Conservation (phyloP, 2,113 vertebrate genomes). For the Pseudopipra pipra region DNA sequence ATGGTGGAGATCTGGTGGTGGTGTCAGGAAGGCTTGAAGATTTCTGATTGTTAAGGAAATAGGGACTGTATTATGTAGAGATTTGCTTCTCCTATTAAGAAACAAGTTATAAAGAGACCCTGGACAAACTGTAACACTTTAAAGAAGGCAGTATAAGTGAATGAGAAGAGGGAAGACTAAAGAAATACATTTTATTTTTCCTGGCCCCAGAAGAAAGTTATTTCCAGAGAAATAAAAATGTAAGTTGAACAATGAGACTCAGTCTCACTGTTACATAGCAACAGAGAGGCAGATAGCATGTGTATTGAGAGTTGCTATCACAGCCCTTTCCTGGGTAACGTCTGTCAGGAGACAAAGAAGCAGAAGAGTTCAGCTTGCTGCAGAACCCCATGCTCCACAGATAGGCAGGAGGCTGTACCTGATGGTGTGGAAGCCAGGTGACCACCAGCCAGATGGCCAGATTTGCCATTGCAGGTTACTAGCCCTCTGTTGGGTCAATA, state of each 20-base stretch:
- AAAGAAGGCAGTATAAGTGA: not conserved
- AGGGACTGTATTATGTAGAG: not conserved
- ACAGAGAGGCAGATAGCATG: not conserved
- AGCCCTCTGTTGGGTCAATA: not conserved
- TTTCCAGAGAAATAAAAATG: not conserved
- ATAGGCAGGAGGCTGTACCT: accelerated
- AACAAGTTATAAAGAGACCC: not conserved
- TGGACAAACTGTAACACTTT: not conserved
- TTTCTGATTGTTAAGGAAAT: not conserved
- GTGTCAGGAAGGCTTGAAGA: not conserved
- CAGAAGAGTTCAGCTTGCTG: not conserved
- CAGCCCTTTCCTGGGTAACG: not conserved
- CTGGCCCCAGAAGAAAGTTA: not conserved
- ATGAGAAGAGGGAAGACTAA: not conserved
- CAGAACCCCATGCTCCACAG: not conserved
- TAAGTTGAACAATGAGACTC: not conserved
- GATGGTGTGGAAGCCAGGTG: not conserved
- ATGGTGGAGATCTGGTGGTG: not conserved
- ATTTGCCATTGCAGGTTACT: not conserved
- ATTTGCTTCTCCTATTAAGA: not conserved
- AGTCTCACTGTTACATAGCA: not conserved
- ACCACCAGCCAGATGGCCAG: not conserved
- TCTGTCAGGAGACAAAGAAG: not conserved
- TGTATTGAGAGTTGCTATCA: not conserved
- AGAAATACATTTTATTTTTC: not conserved